Conservation (phyloP, 2,797 vertebrate species). For the Sebastes miniatus region DNA sequence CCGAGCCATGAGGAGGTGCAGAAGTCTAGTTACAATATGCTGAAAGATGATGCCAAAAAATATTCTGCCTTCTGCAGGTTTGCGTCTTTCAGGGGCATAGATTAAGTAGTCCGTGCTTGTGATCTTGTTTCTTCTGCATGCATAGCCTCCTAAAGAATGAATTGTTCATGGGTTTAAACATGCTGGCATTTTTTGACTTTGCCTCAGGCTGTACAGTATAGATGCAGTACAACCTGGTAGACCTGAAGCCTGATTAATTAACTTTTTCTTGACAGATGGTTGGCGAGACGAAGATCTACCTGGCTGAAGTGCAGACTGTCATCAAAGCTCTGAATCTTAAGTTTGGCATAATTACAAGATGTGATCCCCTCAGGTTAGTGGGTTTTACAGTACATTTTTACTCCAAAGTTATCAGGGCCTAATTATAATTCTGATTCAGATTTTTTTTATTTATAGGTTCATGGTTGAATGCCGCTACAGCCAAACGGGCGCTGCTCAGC, state of each 20-base stretch:
- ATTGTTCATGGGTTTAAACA: neutral
- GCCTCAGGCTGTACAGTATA: neutral
- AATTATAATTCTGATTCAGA: neutral
- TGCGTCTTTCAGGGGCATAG: no score
- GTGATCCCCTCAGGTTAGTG: slow-evolving; percentile 65
- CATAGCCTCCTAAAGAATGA: no score
- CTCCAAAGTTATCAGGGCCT: no score
- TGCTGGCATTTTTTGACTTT: neutral
- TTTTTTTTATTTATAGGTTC: slow-evolving; percentile 56
- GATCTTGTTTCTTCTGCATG: no score
- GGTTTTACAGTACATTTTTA: no score
- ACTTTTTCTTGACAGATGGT: slow-evolving; percentile 51
- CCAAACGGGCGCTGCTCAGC: neutral
- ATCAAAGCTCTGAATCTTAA: slow-evolving; percentile 64
- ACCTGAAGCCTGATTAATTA: neutral
- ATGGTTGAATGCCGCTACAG: slow-evolving; percentile 80
- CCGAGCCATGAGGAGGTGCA: no score
- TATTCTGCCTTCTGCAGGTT: no score
- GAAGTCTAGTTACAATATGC: no score
- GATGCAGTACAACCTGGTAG: neutral
- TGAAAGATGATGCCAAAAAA: no score
- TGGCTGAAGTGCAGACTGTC: slow-evolving; percentile 72
- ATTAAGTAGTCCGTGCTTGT: no score
- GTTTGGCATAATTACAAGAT: slow-evolving; percentile 75
- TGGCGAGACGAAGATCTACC: slow-evolving; percentile 59